Evolutionary conservation across 2,113 vertebrate genomes (phyloP).

Genomic region (Gambusia holbrooki): DNA sequence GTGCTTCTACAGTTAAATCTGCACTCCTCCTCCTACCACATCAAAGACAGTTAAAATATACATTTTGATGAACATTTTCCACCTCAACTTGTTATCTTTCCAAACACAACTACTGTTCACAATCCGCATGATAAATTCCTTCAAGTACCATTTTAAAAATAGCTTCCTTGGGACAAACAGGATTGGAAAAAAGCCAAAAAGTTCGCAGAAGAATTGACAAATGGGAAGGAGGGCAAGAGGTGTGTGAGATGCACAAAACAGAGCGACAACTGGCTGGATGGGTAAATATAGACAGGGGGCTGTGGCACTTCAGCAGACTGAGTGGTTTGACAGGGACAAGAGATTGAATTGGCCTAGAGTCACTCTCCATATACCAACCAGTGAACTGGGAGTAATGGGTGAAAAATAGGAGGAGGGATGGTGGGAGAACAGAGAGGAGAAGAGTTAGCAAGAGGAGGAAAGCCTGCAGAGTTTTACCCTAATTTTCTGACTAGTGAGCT

Average conservation of each 20-base stretch:
- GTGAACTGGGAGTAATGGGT: conserved; percentile 77
- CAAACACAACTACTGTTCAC: neutral
- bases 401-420: conserved; percentile 55
- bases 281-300: conserved; percentile 32
- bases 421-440: conserved; percentile 28
- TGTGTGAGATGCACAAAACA: conserved; percentile 46
- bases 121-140: neutral
- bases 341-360: conserved; percentile 74
- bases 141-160: conserved; percentile 10
- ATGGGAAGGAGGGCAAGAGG: conserved; percentile 38
- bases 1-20: neutral
- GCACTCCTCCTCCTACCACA: conserved; percentile 39
- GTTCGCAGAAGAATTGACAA: conserved; percentile 48
- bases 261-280: conserved; percentile 38
- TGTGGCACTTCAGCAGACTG: conserved; percentile 22
- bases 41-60: conserved; percentile 38
- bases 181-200: conserved; percentile 36
- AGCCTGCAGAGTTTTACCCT: conserved; percentile 52
- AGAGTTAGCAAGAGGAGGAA: conserved; percentile 16
- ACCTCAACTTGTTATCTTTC: neutral
- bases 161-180: neutral
- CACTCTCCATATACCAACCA: conserved; percentile 71
- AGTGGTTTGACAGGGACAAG: conserved; percentile 45
- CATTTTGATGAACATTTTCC: conserved; percentile 1
- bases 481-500: conserved; percentile 73